Percentiles rank a stretch among this genome's conserved stretches.
phyloP scores from a whole-genome alignment of 2,113 vertebrate genomes.

The Notiomystis cincta region DNA sequence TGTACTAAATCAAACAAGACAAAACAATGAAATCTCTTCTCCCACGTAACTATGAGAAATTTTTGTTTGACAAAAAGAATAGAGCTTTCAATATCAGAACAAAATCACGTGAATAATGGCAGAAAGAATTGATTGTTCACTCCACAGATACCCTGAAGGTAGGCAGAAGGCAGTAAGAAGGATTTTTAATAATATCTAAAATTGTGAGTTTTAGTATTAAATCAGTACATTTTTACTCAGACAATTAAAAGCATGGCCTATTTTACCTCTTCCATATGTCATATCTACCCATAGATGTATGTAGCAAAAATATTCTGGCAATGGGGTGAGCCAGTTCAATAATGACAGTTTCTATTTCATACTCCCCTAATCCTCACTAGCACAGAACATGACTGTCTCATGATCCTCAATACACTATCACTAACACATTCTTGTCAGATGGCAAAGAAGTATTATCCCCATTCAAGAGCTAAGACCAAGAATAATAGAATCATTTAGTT shows the following conservation, averaged over 20 bases:
- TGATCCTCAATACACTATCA: neutral
- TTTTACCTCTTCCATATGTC: neutral
- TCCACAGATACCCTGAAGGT: neutral
- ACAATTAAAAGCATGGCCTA: neutral
- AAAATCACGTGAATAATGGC: neutral
- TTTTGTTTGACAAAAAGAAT: neutral
- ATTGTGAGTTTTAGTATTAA: neutral
- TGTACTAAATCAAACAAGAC: neutral
- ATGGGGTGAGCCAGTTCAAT: neutral
- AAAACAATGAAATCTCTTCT: neutral
- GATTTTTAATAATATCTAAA: neutral
- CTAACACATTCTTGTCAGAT: neutral
- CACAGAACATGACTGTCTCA: neutral
- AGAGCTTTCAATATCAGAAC: neutral
- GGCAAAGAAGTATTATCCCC: neutral
- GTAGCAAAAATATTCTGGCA: neutral
- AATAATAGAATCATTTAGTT: neutral
- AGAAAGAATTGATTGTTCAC: neutral
- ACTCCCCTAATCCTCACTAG: neutral
- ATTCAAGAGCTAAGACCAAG: neutral
- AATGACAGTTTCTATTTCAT: neutral
- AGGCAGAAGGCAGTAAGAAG: neutral
- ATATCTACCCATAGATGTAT: neutral
- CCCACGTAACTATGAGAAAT: neutral
- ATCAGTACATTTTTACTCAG: neutral